Conservation (phyloP, 2,113 vertebrate genomes). For the Sinocyclocheilus anophthalmus region DNA sequence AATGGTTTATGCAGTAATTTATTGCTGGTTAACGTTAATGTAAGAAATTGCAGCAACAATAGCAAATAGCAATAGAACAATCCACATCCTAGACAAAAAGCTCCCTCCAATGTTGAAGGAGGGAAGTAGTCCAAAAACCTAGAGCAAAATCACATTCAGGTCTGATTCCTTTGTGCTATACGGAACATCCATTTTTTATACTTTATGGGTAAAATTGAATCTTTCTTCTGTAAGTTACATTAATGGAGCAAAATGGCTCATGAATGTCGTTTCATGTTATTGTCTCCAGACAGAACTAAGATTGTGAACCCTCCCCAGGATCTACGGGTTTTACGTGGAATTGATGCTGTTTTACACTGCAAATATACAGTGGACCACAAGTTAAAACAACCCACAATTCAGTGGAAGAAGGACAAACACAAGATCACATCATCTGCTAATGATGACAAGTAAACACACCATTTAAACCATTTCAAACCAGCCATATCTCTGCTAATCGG, state of each 20-base stretch:
- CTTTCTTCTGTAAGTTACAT: background rate
- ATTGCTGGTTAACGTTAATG: too few species aligned
- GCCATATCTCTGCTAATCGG: background rate
- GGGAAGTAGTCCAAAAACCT: background rate
- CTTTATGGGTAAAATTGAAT: too few species aligned
- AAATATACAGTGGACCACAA: conserved; percentile 60
- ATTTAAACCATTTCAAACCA: too few species aligned
- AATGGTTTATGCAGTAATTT: background rate
- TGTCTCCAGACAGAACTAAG: conserved; percentile 74
- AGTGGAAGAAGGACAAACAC: conserved; percentile 67
- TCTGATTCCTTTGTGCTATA: too few species aligned
- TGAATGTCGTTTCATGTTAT: background rate
- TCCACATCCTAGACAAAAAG: background rate
- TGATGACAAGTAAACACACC: conserved; percentile 72
- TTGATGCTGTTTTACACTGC: conserved; percentile 70
- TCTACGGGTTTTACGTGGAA: conserved; percentile 61
- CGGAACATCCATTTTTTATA: too few species aligned
- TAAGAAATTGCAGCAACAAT: too few species aligned
- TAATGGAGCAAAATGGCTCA: background rate
- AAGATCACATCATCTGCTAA: conserved; percentile 59
- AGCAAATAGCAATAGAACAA: too few species aligned
- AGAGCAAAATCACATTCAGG: background rate
- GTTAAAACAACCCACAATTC: conserved; percentile 38
- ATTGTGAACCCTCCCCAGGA: conserved; percentile 68
- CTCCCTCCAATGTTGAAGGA: background rate